Base-by-base conservation (phyloP, 2,797 vertebrate genomes). In the Chelidonichthys spinosus region DNA sequence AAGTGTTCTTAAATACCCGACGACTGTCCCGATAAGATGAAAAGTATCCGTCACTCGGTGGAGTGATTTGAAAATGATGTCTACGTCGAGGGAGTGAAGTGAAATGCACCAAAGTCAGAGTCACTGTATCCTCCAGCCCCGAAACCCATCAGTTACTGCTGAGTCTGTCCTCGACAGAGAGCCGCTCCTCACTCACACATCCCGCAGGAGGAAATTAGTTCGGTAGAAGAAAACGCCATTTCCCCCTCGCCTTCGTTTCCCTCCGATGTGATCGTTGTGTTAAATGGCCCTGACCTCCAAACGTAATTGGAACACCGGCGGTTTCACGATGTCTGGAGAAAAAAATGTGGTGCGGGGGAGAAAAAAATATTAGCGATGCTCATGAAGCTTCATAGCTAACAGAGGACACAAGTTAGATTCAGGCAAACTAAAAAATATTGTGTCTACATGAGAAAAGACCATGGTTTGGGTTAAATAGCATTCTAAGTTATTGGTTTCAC, bases 171-270 rank as follows among this genome's bases (percentile, higher is more conserved):
- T 44, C 74, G 66, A 79, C 74, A 75, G 2, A 69, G 71, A 73
- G 66, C 63, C 59, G 69, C 73, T 85, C 37, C 55, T 82, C 74
- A 17, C 32, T 52, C 87, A 77, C 44, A 69, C 68, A 61, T 85
- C 69, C 76, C 74, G 25, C 54, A 66, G 56, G 75, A 46, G 66
- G 76, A 25, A 81, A 84, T 83, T 71, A 82, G 59, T 64, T 63
- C 4, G 18, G 42, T 58, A 4, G 70, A 84, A 25, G 25, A 25
- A 25, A 25, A 78, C 60, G 71, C 40, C 59, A 62, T 92, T 80
- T 90, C 78, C 74, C 77, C 50, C 42, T 81, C 49, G 85, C 85
- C 74, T 89, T 78, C 2, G 13, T 25, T 25, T 25, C 63, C 76
- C 63, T 36, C 14, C 25, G 25, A 0, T 54, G 73, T 64, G 74